These are phyloP conservation scores for Platyscapa corneri DNA, from an alignment of 1,140 invertebrate genomes.

Conservation along the genomic window DNA sequence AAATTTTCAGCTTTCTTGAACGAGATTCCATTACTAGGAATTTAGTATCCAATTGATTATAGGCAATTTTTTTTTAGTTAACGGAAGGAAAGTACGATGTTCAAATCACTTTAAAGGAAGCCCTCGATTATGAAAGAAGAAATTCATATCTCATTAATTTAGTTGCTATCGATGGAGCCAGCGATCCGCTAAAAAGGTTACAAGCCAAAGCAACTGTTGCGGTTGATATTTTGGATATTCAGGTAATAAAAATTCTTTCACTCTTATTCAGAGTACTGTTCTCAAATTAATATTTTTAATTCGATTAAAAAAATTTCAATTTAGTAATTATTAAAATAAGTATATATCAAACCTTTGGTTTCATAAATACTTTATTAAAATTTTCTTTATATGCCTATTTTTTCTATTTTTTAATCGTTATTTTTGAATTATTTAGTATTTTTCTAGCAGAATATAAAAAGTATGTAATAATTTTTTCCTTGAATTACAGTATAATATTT, in stretches of 20 bases:
- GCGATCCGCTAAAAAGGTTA: conserved; percentile 75
- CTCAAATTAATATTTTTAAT: not conserved
- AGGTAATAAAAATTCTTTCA: conserved; percentile 64
- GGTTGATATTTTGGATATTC: conserved; percentile 84
- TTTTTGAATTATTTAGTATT: too few relatives aligned
- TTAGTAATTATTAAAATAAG: too few relatives aligned
- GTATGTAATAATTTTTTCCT: too few relatives aligned
- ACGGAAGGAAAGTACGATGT: conserved; percentile 82
- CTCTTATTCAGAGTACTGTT: not conserved
- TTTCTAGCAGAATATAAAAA: too few relatives aligned
- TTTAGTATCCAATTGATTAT: not conserved
- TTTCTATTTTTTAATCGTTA: too few relatives aligned
- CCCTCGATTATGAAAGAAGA: conserved; percentile 84
- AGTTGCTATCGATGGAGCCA: conserved; percentile 79
- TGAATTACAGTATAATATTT: too few relatives aligned
- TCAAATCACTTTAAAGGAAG: conserved; percentile 77
- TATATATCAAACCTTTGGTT: too few relatives aligned
- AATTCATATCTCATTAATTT: conserved; percentile 83
- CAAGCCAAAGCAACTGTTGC: conserved; percentile 82
- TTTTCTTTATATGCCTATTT: too few relatives aligned
- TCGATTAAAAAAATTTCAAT: too few relatives aligned
- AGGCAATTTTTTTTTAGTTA: conserved; percentile 70
- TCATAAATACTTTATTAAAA: too few relatives aligned
- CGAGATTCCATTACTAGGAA: not conserved
- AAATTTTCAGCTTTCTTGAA: not conserved